A percentile compares a stretch with the other conserved stretches of the same genome.
These are phyloP conservation scores for Phytoseiulus persimilis DNA, from an alignment of 2,888 invertebrate species.

Conservation along the genomic window DNA sequence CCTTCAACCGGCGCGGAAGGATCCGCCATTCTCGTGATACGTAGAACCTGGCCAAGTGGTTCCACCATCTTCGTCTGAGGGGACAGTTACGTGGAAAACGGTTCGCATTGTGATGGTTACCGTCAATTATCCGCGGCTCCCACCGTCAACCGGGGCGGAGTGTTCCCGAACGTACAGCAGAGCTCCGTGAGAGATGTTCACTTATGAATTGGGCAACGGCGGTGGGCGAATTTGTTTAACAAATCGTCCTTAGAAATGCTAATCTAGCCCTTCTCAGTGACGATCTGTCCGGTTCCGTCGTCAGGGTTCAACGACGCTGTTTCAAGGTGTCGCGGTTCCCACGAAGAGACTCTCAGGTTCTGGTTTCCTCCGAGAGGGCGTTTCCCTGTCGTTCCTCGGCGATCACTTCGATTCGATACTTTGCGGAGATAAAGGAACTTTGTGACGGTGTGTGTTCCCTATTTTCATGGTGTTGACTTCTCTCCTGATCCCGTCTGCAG, in stretches of 20 bases:
- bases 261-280: neutral
- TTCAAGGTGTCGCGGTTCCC: neutral
- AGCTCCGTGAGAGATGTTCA: neutral
- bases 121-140: neutral
- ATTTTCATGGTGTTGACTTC: neutral
- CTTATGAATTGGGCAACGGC: neutral
- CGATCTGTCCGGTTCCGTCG: neutral
- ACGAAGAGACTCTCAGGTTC: neutral
- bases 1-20: no score
- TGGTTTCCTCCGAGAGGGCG: neutral
- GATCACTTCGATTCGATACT: neutral
- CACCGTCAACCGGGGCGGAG: no score
- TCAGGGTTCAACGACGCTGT: neutral
- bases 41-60: no score
- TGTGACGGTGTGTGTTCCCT: neutral
- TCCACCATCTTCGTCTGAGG: no score
- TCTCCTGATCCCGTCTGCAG: neutral
- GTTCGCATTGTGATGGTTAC: no score
- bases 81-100: no score
- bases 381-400: neutral
- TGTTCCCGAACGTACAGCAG: neutral
- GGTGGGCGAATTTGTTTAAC: neutral
- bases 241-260: neutral
- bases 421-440: neutral
- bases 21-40: no score